Evolutionary conservation across 1,140 invertebrate species (phyloP).

Genomic region (Euglossa dilemma): DNA sequence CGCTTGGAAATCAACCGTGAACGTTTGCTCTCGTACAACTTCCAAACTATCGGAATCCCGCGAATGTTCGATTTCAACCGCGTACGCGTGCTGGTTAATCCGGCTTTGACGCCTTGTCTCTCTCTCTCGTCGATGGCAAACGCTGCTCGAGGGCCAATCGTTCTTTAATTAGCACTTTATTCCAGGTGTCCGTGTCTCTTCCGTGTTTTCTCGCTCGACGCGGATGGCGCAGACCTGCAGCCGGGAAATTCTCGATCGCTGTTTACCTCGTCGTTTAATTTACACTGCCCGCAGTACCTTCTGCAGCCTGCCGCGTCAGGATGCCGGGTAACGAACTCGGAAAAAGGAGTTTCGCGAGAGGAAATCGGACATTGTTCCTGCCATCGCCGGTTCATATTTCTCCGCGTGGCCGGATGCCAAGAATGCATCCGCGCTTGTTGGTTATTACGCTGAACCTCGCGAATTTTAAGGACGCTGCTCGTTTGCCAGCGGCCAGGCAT

Average conservation of each 20-base stretch:
- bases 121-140: neutral
- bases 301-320: no score
- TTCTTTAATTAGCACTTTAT: no score
- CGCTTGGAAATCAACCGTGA: constrained; percentile 18
- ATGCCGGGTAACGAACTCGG: no score
- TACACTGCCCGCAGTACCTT: no score
- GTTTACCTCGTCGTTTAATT: no score
- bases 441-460: constrained; percentile 39
- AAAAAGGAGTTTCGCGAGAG: neutral
- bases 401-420: constrained; percentile 53
- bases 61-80: neutral
- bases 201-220: no score
- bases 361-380: constrained; percentile 37
- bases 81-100: neutral
- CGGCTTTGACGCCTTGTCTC: neutral
- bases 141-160: neutral
- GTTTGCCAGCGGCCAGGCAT: constrained; percentile 35
- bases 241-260: no score
- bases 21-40: neutral
- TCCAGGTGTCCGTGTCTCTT: no score
- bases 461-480: constrained; percentile 50
- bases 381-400: constrained; percentile 54
- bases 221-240: no score
- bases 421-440: constrained; percentile 44
- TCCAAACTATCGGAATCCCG: constrained; percentile 10